These are phyloP conservation scores for Alosa alosa DNA, from an alignment of 2,113 vertebrate genomes.

Conservation along the genomic window DNA sequence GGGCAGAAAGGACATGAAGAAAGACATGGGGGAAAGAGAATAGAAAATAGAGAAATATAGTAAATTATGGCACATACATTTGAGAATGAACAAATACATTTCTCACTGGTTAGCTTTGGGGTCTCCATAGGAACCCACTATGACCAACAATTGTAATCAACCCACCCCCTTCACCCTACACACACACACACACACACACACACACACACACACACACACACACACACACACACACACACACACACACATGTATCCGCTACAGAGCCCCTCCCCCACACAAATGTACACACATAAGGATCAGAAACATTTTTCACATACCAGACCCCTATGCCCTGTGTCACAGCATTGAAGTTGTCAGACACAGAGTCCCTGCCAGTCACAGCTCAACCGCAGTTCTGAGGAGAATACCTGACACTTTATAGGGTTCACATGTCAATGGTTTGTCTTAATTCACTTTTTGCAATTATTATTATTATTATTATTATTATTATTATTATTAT, in stretches of 20 bases:
- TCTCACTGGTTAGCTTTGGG: conserved; percentile 22
- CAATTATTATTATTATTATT: not conserved
- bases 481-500: not conserved
- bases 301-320: conserved; percentile 72
- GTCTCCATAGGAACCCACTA: conserved; percentile 1
- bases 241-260: conserved; percentile 15
- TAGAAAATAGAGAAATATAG: not conserved
- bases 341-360: conserved; percentile 61
- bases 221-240: not conserved
- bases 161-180: not conserved
- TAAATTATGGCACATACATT: not conserved
- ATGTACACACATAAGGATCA: conserved; percentile 55
- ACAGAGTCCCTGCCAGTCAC: conserved; percentile 34
- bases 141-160: no score
- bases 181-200: no score
- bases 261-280: not conserved
- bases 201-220: no score
- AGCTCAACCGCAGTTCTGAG: not conserved
- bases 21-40: not conserved
- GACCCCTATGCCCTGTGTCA: conserved; percentile 60
- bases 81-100: not conserved
- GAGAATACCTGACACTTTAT: not conserved
- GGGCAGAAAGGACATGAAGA: not conserved
- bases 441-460: not conserved
- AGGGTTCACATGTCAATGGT: not conserved